Percentiles rank a stretch among this genome's conserved stretches.
phyloP scores from a whole-genome alignment of 2,888 invertebrate species.

The Escarpia spicata region DNA sequence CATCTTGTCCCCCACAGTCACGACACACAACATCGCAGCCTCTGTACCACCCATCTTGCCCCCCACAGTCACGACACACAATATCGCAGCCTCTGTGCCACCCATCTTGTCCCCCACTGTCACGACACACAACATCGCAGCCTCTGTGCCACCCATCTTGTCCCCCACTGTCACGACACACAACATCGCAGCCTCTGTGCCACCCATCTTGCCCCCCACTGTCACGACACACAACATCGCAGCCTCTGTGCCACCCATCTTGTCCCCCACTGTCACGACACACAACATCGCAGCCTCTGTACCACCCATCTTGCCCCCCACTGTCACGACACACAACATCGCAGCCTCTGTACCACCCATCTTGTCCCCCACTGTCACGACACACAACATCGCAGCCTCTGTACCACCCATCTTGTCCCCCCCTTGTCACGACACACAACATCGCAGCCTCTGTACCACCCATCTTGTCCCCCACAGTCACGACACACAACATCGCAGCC shows the following conservation, averaged over 20 bases:
- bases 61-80: neutral
- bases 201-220: slow-evolving; percentile 23
- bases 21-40: slow-evolving; percentile 19
- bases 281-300: slow-evolving; percentile 26
- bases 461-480: slow-evolving; percentile 21
- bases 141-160: slow-evolving; percentile 27
- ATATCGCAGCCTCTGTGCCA: slow-evolving; percentile 23
- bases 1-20: slow-evolving; percentile 21
- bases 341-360: slow-evolving; percentile 29
- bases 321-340: neutral
- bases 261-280: neutral
- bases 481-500: slow-evolving; percentile 19
- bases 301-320: slow-evolving; percentile 23
- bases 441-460: slow-evolving; percentile 24
- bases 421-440: neutral
- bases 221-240: slow-evolving; percentile 14
- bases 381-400: slow-evolving; percentile 24
- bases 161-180: neutral
- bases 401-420: slow-evolving; percentile 27
- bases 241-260: slow-evolving; percentile 28
- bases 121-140: slow-evolving; percentile 19
- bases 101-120: slow-evolving; percentile 24
- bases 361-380: neutral
- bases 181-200: slow-evolving; percentile 27
- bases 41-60: slow-evolving; percentile 28